Conservation (phyloP, 1,140 invertebrate genomes). For the Asbolus verrucosus region DNA sequence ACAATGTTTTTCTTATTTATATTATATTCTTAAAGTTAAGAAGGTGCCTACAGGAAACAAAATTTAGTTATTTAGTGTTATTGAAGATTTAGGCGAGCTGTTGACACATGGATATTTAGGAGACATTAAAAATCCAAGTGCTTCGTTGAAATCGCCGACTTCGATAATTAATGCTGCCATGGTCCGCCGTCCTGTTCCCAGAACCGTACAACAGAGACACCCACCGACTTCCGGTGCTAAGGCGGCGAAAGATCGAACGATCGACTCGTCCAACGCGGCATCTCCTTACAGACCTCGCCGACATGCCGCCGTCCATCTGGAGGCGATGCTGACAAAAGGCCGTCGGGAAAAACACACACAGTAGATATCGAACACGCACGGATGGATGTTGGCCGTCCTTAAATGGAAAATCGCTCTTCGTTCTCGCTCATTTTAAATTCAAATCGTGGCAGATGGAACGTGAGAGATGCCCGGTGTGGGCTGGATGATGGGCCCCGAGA, state of each 20-base stretch:
- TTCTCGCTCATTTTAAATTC: constrained; percentile 34
- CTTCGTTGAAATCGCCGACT: background rate
- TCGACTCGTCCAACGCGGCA: constrained; percentile 23
- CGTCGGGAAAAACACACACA: constrained; percentile 15
- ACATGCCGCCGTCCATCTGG: constrained; percentile 29
- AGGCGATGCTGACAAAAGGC: constrained; percentile 17
- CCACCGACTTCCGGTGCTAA: constrained; percentile 34
- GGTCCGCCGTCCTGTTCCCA: background rate
- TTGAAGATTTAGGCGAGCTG: too few species aligned
- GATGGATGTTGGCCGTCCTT: constrained; percentile 8
- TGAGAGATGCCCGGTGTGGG: constrained; percentile 32
- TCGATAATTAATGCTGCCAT: constrained; percentile 18
- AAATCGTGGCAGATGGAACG: constrained; percentile 36
- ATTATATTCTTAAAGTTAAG: too few species aligned
- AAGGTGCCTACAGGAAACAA: too few species aligned
- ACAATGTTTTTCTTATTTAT: too few species aligned
- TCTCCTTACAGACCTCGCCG: constrained; percentile 13
- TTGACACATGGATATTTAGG: background rate
- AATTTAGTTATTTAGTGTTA: too few species aligned
- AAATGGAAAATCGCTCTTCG: constrained; percentile 35
- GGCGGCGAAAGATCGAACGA: constrained; percentile 34
- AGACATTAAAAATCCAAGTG: background rate
- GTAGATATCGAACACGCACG: constrained; percentile 25
- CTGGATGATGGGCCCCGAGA: constrained; percentile 10
- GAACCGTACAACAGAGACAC: constrained; percentile 22